Conservation (phyloP, 2,888 invertebrate species). For the Chesias legatella region DNA sequence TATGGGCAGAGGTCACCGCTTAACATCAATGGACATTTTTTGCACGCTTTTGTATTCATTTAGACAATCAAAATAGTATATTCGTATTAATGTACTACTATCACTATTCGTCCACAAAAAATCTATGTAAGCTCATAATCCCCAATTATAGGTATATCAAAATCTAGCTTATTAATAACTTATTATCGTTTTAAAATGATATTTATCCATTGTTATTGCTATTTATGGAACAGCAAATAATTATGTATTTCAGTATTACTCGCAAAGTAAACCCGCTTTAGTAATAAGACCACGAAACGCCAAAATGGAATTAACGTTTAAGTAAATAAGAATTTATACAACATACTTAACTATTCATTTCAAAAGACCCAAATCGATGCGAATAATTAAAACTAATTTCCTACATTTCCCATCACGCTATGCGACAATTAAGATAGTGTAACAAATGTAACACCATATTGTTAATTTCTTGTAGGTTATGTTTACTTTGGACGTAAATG, state of each 20-base stretch:
- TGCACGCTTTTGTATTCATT: too few relatives aligned
- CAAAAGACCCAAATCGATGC: constrained; percentile 20
- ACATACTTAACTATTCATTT: constrained; percentile 14
- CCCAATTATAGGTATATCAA: not conserved
- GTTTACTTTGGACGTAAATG: constrained; percentile 15
- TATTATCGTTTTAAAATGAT: constrained; percentile 7
- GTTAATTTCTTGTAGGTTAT: constrained; percentile 12
- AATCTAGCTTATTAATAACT: constrained; percentile 1
- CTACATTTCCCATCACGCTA: constrained; percentile 27
- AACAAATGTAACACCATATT: constrained; percentile 23
- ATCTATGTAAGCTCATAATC: constrained; percentile 14
- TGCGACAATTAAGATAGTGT: constrained; percentile 25
- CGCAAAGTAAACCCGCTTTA: too few relatives aligned
- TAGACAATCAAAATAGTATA: constrained; percentile 30
- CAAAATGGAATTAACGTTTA: too few relatives aligned
- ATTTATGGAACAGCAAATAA: too few relatives aligned
- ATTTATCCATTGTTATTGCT: too few relatives aligned
- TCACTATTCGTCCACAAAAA: not conserved
- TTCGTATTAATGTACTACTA: constrained; percentile 18
- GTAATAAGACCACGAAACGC: too few relatives aligned
- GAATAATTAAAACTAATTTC: constrained; percentile 31
- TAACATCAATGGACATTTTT: too few relatives aligned
- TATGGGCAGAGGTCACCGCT: too few relatives aligned
- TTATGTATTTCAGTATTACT: too few relatives aligned
- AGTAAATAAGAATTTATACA: constrained; percentile 1